Evolutionary conservation across 2,113 vertebrate species (phyloP).

Genomic region (Cynocephalus volans): DNA sequence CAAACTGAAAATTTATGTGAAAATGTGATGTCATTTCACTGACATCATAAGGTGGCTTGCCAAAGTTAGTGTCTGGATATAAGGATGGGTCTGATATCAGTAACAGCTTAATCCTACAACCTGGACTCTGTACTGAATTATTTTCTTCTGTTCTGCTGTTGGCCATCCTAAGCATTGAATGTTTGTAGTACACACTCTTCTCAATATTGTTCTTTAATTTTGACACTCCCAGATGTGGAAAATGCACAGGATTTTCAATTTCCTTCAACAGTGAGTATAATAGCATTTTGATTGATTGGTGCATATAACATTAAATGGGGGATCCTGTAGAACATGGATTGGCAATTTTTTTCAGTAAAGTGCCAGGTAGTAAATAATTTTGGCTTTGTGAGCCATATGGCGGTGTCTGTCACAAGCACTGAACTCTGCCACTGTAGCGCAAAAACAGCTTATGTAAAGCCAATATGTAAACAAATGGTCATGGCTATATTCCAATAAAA

Average conservation of each 20-base stretch:
- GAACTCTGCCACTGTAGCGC: neutral
- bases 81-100: neutral
- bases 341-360: neutral
- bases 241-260: neutral
- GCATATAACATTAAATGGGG: neutral
- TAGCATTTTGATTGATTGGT: neutral
- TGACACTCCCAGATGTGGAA: neutral
- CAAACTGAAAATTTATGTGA: neutral
- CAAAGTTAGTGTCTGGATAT: neutral
- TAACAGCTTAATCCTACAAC: neutral
- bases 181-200: neutral
- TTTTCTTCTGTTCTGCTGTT: neutral
- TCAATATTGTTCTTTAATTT: constrained; percentile 15
- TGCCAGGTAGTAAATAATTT: neutral
- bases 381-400: neutral
- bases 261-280: neutral
- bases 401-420: neutral
- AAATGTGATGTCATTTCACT: neutral
- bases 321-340: neutral
- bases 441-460: constrained; percentile 28
- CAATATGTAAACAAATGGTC: neutral
- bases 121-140: neutral
- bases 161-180: neutral
- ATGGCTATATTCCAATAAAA: constrained; percentile 56
- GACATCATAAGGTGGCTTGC: neutral